Evolutionary conservation across 2,797 vertebrate genomes (phyloP).

Genomic region (Oreonectes daqikongensis): DNA sequence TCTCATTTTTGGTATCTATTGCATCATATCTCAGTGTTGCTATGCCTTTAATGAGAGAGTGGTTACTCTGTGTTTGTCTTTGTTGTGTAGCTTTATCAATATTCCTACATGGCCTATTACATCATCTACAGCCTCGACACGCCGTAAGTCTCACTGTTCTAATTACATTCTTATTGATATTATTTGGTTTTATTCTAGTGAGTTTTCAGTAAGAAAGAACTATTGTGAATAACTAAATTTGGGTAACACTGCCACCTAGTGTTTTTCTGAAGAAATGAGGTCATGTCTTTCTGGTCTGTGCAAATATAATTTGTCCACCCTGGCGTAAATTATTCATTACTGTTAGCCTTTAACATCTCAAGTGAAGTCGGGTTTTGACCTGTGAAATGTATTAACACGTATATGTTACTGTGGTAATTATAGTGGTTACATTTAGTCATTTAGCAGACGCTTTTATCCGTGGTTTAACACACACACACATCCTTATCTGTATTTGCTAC

Average conservation of each 20-base stretch:
- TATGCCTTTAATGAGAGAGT: not conserved
- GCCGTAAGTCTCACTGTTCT: slow-evolving; percentile 81
- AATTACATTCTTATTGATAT: not conserved
- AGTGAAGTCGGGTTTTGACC: slow-evolving; percentile 32
- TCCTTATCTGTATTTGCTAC: not conserved
- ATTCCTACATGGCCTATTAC: slow-evolving; percentile 90
- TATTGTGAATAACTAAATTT: slow-evolving; percentile 1
- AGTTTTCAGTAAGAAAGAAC: not conserved
- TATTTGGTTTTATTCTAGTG: slow-evolving; percentile 1
- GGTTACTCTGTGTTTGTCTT: not conserved
- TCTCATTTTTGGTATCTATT: not conserved
- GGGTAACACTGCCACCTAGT: slow-evolving; percentile 43
- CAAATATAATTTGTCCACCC: slow-evolving; percentile 1
- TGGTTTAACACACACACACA: not conserved
- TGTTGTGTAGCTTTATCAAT: slow-evolving; percentile 83
- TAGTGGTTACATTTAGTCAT: too few species aligned
- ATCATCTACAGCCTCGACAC: slow-evolving; percentile 93
- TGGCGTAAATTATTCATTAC: not conserved
- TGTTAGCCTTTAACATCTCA: slow-evolving; percentile 2
- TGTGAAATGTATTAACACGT: slow-evolving; percentile 7
- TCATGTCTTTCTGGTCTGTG: not conserved
- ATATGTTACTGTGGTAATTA: not conserved
- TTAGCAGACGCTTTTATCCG: too few species aligned
- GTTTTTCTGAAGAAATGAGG: not conserved
- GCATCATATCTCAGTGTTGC: not conserved